Evolutionary conservation across 2,888 invertebrate genomes (phyloP).

Genomic region (Punctoribates punctum): DNA sequence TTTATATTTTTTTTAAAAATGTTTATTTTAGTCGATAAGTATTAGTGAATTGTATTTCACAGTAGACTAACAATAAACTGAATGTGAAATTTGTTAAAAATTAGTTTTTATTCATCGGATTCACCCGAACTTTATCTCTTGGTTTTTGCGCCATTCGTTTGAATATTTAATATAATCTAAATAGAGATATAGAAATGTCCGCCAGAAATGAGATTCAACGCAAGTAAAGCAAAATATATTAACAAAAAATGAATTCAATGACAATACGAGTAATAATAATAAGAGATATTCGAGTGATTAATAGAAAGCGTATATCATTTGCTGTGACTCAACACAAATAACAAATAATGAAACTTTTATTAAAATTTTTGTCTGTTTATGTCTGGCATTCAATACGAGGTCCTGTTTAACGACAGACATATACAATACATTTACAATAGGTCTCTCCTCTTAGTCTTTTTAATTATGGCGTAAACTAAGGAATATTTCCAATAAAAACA

Average conservation of each 20-base stretch:
- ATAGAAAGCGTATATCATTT: slow-evolving; percentile 19
- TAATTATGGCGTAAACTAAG: too few species aligned
- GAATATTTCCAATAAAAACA: too few species aligned
- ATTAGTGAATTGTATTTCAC: not conserved
- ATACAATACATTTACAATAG: not conserved
- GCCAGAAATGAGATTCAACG: not conserved
- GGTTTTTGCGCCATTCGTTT: not conserved
- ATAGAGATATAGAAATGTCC: not conserved
- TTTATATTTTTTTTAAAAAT: slow-evolving; percentile 21
- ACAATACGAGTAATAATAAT: not conserved
- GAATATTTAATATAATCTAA: not conserved
- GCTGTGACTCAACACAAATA: slow-evolving; percentile 17
- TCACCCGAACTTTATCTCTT: not conserved
- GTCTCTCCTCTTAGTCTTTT: too few species aligned
- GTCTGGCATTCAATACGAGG: slow-evolving; percentile 7
- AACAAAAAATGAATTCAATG: slow-evolving; percentile 21
- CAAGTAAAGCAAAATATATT: not conserved
- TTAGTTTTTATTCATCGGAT: not conserved
- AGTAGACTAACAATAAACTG: not conserved
- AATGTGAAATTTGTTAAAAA: slow-evolving; percentile 6
- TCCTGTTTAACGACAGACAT: not conserved
- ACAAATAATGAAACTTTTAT: not conserved
- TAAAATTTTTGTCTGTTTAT: slow-evolving; percentile 8
- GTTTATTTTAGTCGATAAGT: not conserved
- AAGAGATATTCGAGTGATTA: slow-evolving; percentile 21